A percentile compares a stretch with the other conserved stretches of the same genome.
These are phyloP conservation scores for Glyphotaelius pellucidus DNA, from an alignment of 2,888 invertebrate genomes.

Conservation along the genomic window DNA sequence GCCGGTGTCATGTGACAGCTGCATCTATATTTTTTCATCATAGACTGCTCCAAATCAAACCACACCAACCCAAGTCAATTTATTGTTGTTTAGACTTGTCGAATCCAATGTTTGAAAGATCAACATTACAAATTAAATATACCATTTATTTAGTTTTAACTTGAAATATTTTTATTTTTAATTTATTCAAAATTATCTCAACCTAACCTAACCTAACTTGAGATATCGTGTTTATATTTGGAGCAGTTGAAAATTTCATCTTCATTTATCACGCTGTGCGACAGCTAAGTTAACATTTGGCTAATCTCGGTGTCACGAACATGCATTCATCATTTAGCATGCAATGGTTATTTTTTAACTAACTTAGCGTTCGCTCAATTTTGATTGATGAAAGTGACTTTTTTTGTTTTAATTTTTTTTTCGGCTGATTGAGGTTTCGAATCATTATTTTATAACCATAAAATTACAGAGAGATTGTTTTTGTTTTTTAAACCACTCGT, in stretches of 20 bases:
- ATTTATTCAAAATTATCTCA: too few species aligned
- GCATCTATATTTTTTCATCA: conserved; percentile 9
- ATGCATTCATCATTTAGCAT: neutral
- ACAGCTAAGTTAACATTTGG: neutral
- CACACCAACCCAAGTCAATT: neutral
- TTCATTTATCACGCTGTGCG: neutral
- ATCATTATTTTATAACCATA: too few species aligned
- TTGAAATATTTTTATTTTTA: too few species aligned
- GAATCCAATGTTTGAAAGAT: neutral
- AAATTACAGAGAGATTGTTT: neutral
- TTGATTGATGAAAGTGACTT: neutral
- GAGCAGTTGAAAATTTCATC: neutral
- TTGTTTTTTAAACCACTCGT: neutral
- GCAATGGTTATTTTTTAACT: neutral
- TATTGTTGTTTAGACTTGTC: too few species aligned
- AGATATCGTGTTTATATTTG: neutral
- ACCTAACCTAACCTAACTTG: neutral
- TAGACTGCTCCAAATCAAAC: neutral
- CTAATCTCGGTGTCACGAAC: neutral
- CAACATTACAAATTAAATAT: neutral
- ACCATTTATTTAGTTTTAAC: too few species aligned
- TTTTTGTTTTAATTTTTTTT: neutral
- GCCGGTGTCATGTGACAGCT: conserved; percentile 27
- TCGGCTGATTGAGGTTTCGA: neutral
- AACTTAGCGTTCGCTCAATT: neutral